Percentiles rank a stretch among this genome's conserved stretches.
Conservation (phyloP, 2,113 vertebrate genomes). For the Ranitomeya variabilis region DNA sequence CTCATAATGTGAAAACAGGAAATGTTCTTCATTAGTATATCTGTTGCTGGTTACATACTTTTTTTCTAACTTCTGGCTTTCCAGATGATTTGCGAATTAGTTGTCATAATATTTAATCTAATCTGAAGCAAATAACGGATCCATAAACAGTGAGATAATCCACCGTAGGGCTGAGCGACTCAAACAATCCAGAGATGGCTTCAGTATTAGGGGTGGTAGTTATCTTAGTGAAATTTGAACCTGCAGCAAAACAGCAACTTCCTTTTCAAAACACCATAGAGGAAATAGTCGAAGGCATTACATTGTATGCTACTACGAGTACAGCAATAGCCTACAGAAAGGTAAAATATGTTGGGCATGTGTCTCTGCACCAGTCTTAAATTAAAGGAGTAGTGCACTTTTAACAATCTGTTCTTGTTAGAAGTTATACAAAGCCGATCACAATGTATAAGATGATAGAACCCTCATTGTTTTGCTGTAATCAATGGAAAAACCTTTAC, state of each 20-base stretch:
- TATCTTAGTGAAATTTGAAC: background rate
- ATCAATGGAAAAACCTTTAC: no score
- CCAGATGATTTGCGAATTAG: background rate
- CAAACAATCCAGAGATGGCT: background rate
- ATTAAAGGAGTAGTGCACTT: no score
- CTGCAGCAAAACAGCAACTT: background rate
- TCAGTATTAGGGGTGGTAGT: background rate
- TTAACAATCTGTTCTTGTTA: no score
- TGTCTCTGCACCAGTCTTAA: background rate
- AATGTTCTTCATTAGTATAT: background rate
- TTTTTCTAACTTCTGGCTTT: background rate
- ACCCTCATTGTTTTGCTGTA: no score
- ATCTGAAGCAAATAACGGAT: background rate
- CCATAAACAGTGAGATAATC: background rate
- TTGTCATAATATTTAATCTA: background rate
- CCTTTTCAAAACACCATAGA: background rate
- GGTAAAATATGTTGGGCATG: background rate
- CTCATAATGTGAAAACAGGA: background rate
- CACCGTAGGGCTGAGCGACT: background rate
- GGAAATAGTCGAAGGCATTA: background rate
- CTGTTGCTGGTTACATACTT: background rate
- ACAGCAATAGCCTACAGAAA: background rate
- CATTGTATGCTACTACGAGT: background rate
- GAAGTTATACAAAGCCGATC: no score
- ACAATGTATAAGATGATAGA: no score